A percentile compares a stretch with the other conserved stretches of the same genome.
Conservation (phyloP, 2,797 vertebrate species). For the Betta splendens region DNA sequence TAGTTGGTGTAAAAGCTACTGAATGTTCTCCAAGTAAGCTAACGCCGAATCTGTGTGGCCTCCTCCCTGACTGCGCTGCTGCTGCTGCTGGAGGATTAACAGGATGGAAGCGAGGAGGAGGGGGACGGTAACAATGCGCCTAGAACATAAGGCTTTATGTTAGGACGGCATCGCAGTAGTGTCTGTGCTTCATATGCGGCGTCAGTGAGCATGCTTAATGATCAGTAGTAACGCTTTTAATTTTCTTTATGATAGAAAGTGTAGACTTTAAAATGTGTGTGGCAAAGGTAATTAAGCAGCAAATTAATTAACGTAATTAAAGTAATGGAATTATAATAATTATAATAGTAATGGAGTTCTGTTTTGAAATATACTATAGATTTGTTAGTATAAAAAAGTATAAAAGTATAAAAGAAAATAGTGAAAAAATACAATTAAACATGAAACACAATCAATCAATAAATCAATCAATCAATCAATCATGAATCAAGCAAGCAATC, state of each 20-base stretch:
- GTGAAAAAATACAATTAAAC: no score
- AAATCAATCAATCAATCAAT: no score
- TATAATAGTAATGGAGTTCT: no score
- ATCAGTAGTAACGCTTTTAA: background rate
- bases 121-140: conserved; percentile 47
- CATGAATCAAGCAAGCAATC: no score
- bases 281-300: background rate
- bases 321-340: no score
- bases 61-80: conserved; percentile 57
- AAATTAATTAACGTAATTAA: no score
- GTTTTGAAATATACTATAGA: no score
- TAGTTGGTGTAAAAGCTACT: conserved; percentile 41
- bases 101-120: conserved; percentile 63
- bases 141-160: background rate
- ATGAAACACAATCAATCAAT: no score
- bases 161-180: no score
- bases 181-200: background rate
- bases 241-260: background rate
- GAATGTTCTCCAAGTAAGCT: conserved; percentile 42
- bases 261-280: background rate
- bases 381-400: no score
- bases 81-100: conserved; percentile 62
- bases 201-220: background rate
- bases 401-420: no score
- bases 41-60: conserved; percentile 74